phyloP scores from a whole-genome alignment of 2,888 invertebrate genomes.

The Drosophila fungiperda region DNA sequence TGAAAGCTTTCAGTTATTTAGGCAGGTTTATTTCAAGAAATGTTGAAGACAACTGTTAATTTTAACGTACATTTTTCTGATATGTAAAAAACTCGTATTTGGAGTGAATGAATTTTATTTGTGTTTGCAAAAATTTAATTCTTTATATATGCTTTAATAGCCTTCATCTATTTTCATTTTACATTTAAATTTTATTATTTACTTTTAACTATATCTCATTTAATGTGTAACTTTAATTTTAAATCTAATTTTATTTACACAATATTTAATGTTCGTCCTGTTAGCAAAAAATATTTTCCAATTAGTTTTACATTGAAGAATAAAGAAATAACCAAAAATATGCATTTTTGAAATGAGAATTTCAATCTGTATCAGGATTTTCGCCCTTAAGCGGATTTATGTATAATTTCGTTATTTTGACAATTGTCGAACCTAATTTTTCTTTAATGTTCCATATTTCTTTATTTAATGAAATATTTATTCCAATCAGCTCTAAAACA shows the following conservation, averaged over 20 bases:
- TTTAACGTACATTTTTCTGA: background rate
- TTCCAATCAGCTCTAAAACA: background rate
- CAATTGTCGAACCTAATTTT: background rate
- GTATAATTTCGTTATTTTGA: background rate
- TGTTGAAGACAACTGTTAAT: background rate
- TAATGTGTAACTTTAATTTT: background rate
- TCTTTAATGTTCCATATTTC: background rate
- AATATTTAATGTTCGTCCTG: too few species aligned
- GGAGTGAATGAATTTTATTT: background rate
- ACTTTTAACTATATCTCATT: background rate
- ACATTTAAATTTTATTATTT: background rate
- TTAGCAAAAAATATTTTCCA: background rate
- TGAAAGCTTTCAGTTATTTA: background rate
- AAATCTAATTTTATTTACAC: background rate
- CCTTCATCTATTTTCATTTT: background rate
- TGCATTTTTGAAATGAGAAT: background rate
- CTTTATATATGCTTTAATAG: background rate
- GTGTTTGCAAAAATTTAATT: background rate
- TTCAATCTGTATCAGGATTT: background rate
- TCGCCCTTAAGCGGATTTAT: background rate
- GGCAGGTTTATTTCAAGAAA: background rate
- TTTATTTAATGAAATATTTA: background rate
- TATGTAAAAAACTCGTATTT: background rate
- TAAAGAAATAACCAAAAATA: background rate
- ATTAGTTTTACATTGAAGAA: background rate